These are phyloP conservation scores for Strix aluco DNA, from an alignment of 2,113 vertebrate genomes.

Conservation along the genomic window DNA sequence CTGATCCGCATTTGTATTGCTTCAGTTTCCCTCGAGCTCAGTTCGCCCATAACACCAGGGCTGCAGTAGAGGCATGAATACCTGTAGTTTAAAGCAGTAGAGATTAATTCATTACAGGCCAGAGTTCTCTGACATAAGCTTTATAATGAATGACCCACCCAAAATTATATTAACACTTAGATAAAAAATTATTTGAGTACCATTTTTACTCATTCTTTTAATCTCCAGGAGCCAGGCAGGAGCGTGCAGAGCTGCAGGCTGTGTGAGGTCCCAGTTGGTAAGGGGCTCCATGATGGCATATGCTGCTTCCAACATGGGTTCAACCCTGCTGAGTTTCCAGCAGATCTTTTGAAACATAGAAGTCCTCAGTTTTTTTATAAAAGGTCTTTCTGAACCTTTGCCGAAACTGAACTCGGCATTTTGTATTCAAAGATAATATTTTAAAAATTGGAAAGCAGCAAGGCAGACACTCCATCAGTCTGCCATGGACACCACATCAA, in stretches of 20 bases:
- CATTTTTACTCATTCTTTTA: not conserved
- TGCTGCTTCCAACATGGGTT: not conserved
- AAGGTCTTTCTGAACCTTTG: constrained; percentile 37
- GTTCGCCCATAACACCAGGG: not conserved
- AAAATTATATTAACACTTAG: not conserved
- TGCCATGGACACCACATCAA: not conserved
- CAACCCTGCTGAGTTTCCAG: not conserved
- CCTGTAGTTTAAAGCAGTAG: not conserved
- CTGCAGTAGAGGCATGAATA: not conserved
- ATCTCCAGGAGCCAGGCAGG: not conserved
- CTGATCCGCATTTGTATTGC: not conserved
- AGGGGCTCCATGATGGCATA: fast-evolving
- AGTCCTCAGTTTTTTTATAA: not conserved
- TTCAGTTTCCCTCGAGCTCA: not conserved
- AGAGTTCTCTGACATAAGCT: not conserved
- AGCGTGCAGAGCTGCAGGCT: fast-evolving
- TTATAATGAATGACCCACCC: not conserved
- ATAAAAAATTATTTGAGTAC: not conserved
- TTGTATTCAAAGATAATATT: constrained; percentile 46
- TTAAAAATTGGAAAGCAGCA: constrained; percentile 37
- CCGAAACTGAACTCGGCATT: not conserved
- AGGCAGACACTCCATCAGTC: not conserved
- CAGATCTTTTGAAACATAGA: constrained; percentile 34
- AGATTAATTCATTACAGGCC: not conserved
- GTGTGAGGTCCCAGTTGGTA: not conserved